Conservation (phyloP, 2,113 vertebrate species). For the Procavia capensis region DNA sequence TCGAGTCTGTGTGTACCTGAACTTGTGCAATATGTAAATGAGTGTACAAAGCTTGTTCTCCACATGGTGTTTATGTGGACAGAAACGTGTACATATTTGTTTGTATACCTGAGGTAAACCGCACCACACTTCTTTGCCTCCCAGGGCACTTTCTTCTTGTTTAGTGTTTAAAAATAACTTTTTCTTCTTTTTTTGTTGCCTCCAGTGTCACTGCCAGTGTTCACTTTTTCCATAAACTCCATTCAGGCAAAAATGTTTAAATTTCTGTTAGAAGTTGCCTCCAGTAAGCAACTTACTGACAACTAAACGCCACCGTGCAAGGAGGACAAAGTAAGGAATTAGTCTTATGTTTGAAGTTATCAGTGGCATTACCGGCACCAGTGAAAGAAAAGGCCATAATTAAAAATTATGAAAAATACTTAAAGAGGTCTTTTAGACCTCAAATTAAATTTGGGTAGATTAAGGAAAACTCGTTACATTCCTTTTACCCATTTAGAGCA, state of each 20-base stretch:
- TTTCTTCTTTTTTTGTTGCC: background rate
- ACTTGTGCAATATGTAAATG: conserved; percentile 67
- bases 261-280: background rate
- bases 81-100: background rate
- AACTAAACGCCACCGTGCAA: no score
- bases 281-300: background rate
- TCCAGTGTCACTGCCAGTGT: background rate
- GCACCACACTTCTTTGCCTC: background rate
- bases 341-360: background rate
- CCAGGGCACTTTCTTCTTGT: background rate
- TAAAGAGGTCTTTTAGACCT: background rate
- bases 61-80: background rate
- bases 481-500: conserved; percentile 35
- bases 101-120: background rate
- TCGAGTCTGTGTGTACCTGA: background rate
- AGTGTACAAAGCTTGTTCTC: conserved; percentile 40
- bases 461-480: conserved; percentile 60
- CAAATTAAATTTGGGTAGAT: background rate
- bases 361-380: background rate
- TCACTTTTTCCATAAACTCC: background rate
- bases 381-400: background rate
- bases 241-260: background rate
- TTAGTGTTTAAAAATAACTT: background rate
- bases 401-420: background rate
- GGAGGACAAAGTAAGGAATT: background rate